Base-by-base conservation (phyloP, 35 echinoderm and acorn worm species). In the Apostichopus japonicus region DNA sequence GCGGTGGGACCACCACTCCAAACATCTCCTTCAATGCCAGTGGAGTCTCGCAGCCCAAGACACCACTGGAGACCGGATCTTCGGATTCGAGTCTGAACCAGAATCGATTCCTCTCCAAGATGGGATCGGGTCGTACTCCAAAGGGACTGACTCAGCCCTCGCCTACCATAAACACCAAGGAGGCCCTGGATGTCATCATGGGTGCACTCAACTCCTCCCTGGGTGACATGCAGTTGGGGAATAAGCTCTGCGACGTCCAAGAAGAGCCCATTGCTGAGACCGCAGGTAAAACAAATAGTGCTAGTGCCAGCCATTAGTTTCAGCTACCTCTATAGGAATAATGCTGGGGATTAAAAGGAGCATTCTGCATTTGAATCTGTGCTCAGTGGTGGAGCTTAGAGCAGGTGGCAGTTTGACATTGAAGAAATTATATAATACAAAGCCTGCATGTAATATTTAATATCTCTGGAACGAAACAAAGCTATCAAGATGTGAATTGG, bases 141-240 rank as follows among this genome's bases (percentile, higher is more conserved):
- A 78, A 77, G 56, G 92, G 92, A n/a, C 57, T 95, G 51, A 90
- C 96, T 22, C 88, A 77, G 24, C 96, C 96, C 76, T 98, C 96
- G 1, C 96, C 96, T 0, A 98, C 96, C 24, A 93, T 98, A 4
- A 93, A 98, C 90, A 98, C 96, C 58, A 98, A 94, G 65, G 96
- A 98, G 77, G 96, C 96, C 0, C 77, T 98, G 1, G 94, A 94
- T 77, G 94, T 93, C 24, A 88, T 98, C 27, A 94, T 92, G 90
- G 96, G 92, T 0, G 95, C 95, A 86, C 58, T 98, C 11, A 98
- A 95, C 75, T 89, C 93, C 65, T 86, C 96, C 84, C 78, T 97
- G n/a, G 55, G 81, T 23, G 89, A 94, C 70, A 79, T 81, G 55
- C 79, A 92, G 25, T 78, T 92, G 10, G 77, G 72, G 8, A 87